Conservation (phyloP, 1,140 invertebrate genomes). For the Cotesia vestalis region DNA sequence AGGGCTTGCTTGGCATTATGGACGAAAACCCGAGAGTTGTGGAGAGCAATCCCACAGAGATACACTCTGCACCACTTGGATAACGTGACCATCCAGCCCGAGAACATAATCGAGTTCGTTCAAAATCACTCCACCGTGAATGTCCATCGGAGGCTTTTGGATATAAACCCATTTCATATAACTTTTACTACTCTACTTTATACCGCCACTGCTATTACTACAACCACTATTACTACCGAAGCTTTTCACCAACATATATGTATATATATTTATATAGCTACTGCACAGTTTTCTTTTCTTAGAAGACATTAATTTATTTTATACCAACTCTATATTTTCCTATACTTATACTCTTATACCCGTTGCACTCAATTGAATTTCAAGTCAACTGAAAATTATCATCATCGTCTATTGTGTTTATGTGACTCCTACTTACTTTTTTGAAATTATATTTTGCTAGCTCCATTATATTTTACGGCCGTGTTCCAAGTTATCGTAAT, state of each 20-base stretch:
- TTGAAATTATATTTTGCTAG: not conserved
- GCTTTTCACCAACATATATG: no score
- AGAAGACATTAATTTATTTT: slow-evolving; percentile 16
- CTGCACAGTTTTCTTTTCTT: not conserved
- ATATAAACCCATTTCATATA: slow-evolving; percentile 7
- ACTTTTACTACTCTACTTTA: not conserved
- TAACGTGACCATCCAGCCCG: slow-evolving; percentile 20
- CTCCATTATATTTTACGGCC: no score
- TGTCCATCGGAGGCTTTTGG: slow-evolving; percentile 15
- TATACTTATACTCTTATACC: not conserved
- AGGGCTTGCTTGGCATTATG: not conserved
- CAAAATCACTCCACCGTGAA: slow-evolving; percentile 16
- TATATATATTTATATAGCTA: not conserved
- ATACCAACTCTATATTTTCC: slow-evolving; percentile 7
- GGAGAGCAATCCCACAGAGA: slow-evolving; percentile 3
- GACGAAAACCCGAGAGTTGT: not conserved
- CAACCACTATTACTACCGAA: no score
- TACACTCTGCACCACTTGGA: slow-evolving; percentile 3
- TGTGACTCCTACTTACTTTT: not conserved
- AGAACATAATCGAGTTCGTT: slow-evolving; percentile 21
- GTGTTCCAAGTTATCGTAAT: no score
- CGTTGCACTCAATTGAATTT: slow-evolving; percentile 4
- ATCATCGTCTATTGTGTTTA: slow-evolving; percentile 2
- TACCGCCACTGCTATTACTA: no score
- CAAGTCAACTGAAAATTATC: slow-evolving; percentile 16